Base-by-base conservation (phyloP, 2,888 invertebrate genomes). In the Trypoxylon attenuatum region DNA sequence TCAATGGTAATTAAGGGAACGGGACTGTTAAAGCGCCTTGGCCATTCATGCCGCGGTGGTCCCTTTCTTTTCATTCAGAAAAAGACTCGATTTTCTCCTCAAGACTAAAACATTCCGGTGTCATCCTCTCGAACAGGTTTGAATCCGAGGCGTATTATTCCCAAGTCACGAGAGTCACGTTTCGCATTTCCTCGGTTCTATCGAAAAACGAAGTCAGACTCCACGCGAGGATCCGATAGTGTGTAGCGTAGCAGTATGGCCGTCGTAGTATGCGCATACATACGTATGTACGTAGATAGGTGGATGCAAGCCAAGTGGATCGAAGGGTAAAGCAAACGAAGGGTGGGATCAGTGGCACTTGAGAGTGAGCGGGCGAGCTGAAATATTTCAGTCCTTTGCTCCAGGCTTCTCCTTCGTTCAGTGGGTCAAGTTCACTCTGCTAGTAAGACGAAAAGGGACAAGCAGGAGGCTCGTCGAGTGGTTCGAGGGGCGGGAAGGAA, bases 381-480 rank as follows among this genome's bases (percentile, higher is more conserved):
- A 81, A 81, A 81, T 80, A 82, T 83, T 82, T 81, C 79, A 77
- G 75, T 46, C 57, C 55, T 63, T n/a, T n/a, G n/a, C 39, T 43
- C 19, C 10, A 42, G 43, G 13, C 45, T 54, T 33, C 27, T 59
- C 16, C 61, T 43, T 39, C 49, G 55, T 75, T 77, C 73, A 79
- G 57, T 84, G 77, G 84, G 84, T 84, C 84, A 84, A 84, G 84
- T 84, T 84, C 82, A 78, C 65, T 62, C 51, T 56, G 33, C 15
- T 33, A 10, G 54, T 22, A 49, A 54, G 66, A 57, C 53, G 54
- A 27, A 65, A 59, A 49, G 49, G 41, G 62, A 52, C 56, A 33
- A 33, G 38, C 45, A 54, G 55, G 60, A 58, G 27, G 47, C 38
- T 2, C 27, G n/a, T 8, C 19, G 49, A 39, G 54, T 47, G 27